These are phyloP conservation scores for Myxocyprinus asiaticus DNA, from an alignment of 2,113 vertebrate species.

Conservation along the genomic window DNA sequence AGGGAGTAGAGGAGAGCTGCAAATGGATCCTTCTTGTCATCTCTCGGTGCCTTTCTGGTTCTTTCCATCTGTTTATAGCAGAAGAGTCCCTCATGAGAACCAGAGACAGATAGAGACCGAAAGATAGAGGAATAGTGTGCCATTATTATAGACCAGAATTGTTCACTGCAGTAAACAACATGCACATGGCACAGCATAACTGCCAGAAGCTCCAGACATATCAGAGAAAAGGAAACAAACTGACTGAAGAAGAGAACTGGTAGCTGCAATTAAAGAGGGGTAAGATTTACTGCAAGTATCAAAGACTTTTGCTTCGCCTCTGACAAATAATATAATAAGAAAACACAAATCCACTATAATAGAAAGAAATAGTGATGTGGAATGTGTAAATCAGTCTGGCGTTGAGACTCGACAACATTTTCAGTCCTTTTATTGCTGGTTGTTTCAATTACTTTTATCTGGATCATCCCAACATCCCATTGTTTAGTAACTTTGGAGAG, in stretches of 20 bases:
- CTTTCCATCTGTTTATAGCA: slow-evolving; percentile 19
- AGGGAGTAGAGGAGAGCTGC: background rate
- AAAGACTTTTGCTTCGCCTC: background rate
- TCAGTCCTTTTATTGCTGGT: background rate
- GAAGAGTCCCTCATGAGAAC: slow-evolving; percentile 4
- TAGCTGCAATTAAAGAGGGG: background rate
- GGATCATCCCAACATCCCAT: background rate
- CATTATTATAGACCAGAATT: slow-evolving; percentile 24
- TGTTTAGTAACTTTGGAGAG: too few species aligned
- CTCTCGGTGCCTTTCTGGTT: slow-evolving; percentile 9
- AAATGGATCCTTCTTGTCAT: background rate
- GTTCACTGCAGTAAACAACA: slow-evolving; percentile 34
- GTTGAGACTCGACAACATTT: background rate
- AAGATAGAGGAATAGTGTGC: background rate
- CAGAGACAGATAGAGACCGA: slow-evolving; percentile 9
- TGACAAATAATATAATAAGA: background rate
- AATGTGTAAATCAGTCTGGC: background rate
- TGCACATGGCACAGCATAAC: slow-evolving; percentile 10
- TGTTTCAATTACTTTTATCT: background rate
- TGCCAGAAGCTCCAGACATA: slow-evolving; percentile 15
- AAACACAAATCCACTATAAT: background rate
- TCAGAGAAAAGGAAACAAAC: slow-evolving; percentile 4
- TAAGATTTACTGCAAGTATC: background rate
- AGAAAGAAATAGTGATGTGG: background rate
- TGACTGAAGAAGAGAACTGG: background rate